Base-by-base conservation (phyloP, 2,888 invertebrate species). In the Drosophila robusta region DNA sequence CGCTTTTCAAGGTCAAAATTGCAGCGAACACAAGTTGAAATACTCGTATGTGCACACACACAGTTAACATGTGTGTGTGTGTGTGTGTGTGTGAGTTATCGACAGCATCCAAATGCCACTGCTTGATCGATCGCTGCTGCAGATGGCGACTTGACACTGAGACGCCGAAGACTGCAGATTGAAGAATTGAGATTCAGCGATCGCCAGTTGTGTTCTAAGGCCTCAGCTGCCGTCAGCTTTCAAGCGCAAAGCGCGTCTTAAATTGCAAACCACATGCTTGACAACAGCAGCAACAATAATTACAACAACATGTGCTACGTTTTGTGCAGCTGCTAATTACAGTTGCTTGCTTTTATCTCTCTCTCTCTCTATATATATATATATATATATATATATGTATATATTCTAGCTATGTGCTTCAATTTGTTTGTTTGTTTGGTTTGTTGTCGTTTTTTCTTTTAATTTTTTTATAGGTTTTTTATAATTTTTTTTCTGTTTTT, bases 241-340 rank as follows among this genome's bases (percentile, higher is more conserved):
- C 74, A 78, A 77, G 69, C 78, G 65, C 69, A 64, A 78, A 76
- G 75, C 78, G 88, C 83, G 87, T 88, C 83, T 83, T 88, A 86
- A 88, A 83, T 88, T 83, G 87, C 83, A 88, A 83, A 83, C 88
- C 83, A 77, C 83, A 86, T 86, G 87, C 60, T 63, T 65, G 61
- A 64, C 69, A 72, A 49, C 79, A 62, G 47, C 73, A 74, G 24
- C 34, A 63, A 52, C 62, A 56, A 26, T 42, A 61, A 42, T 41
- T 36, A 54, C 71, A 64, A 58, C 71, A 69, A 61, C 72, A 83
- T 83, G 58, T 83, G 80, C 70, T 75, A 75, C 75, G 77, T 75
- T 86, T 75, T 82, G 67, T 83, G 85, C 85, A 85, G 89, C 85
- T 89, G 87, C 85, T 85, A 85, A 89, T 85, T 85, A 85, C 83